Percentiles rank a stretch among this genome's conserved stretches.
phyloP scores from a whole-genome alignment of 2,888 invertebrate genomes.

The Luffia ferchaultella region DNA sequence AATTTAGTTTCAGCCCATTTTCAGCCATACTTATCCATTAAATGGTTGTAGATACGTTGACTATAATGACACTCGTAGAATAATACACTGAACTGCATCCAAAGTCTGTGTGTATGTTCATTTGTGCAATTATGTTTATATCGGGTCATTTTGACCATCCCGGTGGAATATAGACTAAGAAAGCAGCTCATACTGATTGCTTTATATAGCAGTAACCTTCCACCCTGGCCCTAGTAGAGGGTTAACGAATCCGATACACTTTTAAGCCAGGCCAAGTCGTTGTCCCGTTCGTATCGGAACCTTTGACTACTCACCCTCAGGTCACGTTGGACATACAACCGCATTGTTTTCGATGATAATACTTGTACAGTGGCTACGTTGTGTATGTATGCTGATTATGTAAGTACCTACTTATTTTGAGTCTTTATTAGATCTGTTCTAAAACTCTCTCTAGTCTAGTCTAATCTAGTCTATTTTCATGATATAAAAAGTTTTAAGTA shows the following conservation, averaged over 20 bases:
- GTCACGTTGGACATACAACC: constrained; percentile 2
- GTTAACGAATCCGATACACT: constrained; percentile 51
- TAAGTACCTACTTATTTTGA: too few species aligned
- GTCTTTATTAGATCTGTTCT: too few species aligned
- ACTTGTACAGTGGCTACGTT: neutral
- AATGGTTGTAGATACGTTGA: too few species aligned
- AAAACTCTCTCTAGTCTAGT: too few species aligned
- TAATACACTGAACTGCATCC: too few species aligned
- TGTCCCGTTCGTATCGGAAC: constrained; percentile 3
- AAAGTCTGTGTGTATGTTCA: too few species aligned
- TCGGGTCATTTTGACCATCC: neutral
- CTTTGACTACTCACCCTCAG: constrained; percentile 6
- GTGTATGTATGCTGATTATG: neutral
- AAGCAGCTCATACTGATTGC: constrained; percentile 35
- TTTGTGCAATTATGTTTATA: too few species aligned
- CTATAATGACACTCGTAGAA: too few species aligned
- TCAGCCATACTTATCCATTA: too few species aligned
- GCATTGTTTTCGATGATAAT: constrained; percentile 5
- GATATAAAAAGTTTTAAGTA: too few species aligned
- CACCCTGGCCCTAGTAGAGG: constrained; percentile 49
- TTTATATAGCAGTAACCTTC: constrained; percentile 46
- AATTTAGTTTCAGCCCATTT: too few species aligned
- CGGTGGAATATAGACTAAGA: neutral
- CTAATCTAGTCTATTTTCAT: too few species aligned
- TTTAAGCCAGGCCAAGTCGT: constrained; percentile 16